Evolutionary conservation across 2,113 vertebrate genomes (phyloP), one percentile per base, ranked within the genome.

Genomic region (Steatornis caripensis): DNA sequence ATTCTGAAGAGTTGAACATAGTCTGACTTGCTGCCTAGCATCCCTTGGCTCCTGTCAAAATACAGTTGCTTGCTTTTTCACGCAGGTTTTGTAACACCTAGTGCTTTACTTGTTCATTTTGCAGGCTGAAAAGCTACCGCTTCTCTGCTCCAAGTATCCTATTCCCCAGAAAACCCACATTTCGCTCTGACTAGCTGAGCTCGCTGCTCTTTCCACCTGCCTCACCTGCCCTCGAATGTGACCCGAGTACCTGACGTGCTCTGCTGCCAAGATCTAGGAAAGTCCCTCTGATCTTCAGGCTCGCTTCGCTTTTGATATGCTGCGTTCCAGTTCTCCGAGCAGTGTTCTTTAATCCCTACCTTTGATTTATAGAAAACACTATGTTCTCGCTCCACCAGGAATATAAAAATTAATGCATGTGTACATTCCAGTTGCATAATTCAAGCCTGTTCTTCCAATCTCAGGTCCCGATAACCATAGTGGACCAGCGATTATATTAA

Each of bases 341-440:
- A 26, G 23, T 3, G 19, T 0, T 41, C 55, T 46, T 51, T 48
- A 62, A 58, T 82, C 29, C 49, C 10, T 70, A 11, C 46, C 11
- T 82, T 29, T 55, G 29, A 53, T 83, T 51, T 51, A n/a, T 3
- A 75, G n/a, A 48, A 68, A 91, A 43, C 5, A 14, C 32, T 4
- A 4, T 23, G 1, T 30, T 49, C 37, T 58, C 1, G 0, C 36
- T 51, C 22, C 91, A 65, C n/a, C 21, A 34, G 72, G 8, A 68
- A 36, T 12, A 74, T 22, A 66, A 69, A 41, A 70, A 32, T 12
- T 16, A 1, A 2, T 11, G 27, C 19, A 4, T 1, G 16, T 22
- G 21, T 37, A 60, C 0, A 1, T n/a, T 60, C 46, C 21, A 15
- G 21, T 12, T 62, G 20, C 6, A 0, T 4, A 21, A 43, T 62